Evolutionary conservation across 2,888 invertebrate species (phyloP).

Genomic region (Ramazzottius varieornatus): DNA sequence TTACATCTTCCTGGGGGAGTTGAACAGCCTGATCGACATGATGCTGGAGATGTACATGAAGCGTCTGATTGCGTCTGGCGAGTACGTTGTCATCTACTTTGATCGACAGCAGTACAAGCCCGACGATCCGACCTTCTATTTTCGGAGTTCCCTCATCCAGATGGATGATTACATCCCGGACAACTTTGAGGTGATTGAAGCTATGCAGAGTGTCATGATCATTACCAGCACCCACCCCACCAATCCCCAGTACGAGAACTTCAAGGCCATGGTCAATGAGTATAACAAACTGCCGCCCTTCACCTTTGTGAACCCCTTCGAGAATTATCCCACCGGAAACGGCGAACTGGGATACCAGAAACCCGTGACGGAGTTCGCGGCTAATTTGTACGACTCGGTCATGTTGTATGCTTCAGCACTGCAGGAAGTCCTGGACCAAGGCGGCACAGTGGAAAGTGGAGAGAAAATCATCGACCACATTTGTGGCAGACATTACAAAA

Average conservation of each 20-base stretch:
- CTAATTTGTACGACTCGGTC: constrained; percentile 19
- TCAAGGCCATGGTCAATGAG: constrained; percentile 47
- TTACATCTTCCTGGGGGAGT: constrained; percentile 66
- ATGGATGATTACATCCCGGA: not conserved
- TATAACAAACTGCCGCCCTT: constrained; percentile 57
- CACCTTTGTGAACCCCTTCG: constrained; percentile 37
- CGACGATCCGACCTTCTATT: constrained; percentile 9
- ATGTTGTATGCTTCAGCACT: constrained; percentile 19
- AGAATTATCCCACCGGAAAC: constrained; percentile 9
- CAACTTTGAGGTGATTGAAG: constrained; percentile 1
- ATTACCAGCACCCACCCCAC: constrained; percentile 26
- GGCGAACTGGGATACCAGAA: constrained; percentile 18
- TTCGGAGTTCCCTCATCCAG: not conserved
- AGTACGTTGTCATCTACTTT: constrained; percentile 62
- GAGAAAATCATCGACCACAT: not conserved
- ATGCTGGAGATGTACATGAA: constrained; percentile 46
- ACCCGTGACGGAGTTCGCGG: constrained; percentile 10
- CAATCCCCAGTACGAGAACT: constrained; percentile 48
- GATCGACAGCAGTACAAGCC: constrained; percentile 49
- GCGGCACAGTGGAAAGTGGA: not conserved
- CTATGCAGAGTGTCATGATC: not conserved
- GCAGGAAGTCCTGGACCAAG: constrained; percentile 11
- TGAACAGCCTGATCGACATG: constrained; percentile 57
- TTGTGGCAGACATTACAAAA: constrained; percentile 5
- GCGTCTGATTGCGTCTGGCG: constrained; percentile 43